A percentile compares a stretch with the other conserved stretches of the same genome.
Evolutionary conservation across 2,113 vertebrate species (phyloP).

Genomic region (Nannospalax galili): DNA sequence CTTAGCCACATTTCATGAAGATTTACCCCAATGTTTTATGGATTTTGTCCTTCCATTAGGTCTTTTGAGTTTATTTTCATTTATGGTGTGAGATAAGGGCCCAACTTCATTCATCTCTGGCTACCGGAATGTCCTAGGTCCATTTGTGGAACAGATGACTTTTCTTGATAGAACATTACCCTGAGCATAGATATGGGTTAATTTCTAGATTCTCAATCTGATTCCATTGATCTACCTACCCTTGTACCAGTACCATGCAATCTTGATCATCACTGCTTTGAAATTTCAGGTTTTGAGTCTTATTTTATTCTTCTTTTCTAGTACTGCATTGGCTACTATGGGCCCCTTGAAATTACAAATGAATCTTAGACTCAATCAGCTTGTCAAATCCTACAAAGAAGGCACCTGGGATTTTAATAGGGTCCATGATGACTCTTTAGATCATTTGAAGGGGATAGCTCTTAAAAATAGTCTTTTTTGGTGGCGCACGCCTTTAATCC

Average conservation of each 20-base stretch:
- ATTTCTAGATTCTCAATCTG: conserved; percentile 45
- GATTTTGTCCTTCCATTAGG: not conserved
- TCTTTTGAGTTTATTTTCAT: conserved; percentile 24
- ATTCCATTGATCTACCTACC: not conserved
- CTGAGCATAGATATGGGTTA: not conserved
- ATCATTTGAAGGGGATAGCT: not conserved
- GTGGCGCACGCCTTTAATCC: too few relatives aligned
- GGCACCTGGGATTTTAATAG: conserved; percentile 9
- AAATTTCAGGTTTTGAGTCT: not conserved
- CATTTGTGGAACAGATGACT: not conserved
- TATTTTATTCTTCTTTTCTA: conserved; percentile 25
- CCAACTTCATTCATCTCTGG: not conserved
- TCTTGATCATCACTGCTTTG: not conserved
- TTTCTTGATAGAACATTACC: not conserved
- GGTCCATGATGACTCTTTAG: not conserved
- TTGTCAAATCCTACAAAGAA: conserved; percentile 47
- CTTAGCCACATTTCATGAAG: conserved; percentile 1
- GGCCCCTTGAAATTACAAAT: not conserved
- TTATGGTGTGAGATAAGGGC: not conserved
- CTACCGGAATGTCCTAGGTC: not conserved
- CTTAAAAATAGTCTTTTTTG: conserved; percentile 6
- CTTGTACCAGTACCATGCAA: not conserved
- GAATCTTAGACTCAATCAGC: conserved; percentile 41
- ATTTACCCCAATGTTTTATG: not conserved
- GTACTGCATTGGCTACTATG: conserved; percentile 6